Evolutionary conservation across 2,888 invertebrate species (phyloP).

Genomic region (Ormyrus thymus): DNA sequence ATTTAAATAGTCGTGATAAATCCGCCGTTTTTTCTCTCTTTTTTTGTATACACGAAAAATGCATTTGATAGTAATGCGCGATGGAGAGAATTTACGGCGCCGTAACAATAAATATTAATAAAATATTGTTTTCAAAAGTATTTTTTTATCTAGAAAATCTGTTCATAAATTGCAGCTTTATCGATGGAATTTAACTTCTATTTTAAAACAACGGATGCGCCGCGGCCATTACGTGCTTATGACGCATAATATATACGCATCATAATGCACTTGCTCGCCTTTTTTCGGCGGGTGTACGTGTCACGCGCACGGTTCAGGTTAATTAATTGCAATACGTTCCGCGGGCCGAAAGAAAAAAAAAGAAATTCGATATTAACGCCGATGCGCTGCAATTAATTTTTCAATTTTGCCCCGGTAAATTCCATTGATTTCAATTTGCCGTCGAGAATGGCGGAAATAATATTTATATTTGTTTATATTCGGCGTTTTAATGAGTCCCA

Average conservation of each 20-base stretch:
- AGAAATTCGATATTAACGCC: not conserved
- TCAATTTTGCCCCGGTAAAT: not conserved
- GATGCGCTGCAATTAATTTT: slow-evolving; percentile 21
- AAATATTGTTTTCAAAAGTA: slow-evolving; percentile 20
- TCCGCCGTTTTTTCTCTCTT: no score
- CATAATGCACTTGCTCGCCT: slow-evolving; percentile 24
- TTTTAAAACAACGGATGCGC: slow-evolving; percentile 37
- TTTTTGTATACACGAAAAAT: not conserved
- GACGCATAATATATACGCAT: slow-evolving; percentile 42
- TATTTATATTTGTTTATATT: no score
- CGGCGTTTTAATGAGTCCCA: no score
- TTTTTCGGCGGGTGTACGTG: slow-evolving; percentile 27
- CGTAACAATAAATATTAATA: slow-evolving; percentile 36
- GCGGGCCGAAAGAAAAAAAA: not conserved
- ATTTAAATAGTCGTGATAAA: no score
- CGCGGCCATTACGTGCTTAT: slow-evolving; percentile 34
- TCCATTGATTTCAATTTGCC: no score
- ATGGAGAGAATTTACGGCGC: slow-evolving; percentile 11
- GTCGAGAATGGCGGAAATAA: no score
- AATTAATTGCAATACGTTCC: slow-evolving; percentile 45
- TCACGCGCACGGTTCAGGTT: slow-evolving; percentile 41
- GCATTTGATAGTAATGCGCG: not conserved
- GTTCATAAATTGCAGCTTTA: slow-evolving; percentile 41
- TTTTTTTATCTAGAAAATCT: slow-evolving; percentile 28
- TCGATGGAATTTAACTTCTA: slow-evolving; percentile 49